phyloP scores from a whole-genome alignment of 2,113 vertebrate species.

The Sigmodon hispidus region DNA sequence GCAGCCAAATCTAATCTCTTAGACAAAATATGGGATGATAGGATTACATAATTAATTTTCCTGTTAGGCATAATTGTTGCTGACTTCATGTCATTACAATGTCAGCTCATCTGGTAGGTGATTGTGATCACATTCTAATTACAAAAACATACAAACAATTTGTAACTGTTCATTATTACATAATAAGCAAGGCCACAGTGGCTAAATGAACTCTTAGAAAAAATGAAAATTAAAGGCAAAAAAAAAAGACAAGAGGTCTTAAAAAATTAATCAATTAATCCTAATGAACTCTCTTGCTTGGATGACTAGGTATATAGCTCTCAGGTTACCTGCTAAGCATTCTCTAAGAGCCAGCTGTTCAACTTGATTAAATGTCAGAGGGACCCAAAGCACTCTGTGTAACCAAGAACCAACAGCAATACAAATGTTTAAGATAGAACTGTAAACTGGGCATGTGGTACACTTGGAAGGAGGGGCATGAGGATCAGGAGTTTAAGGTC shows the following conservation, averaged over 20 bases:
- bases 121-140: conserved; percentile 67
- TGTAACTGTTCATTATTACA: conserved; percentile 64
- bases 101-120: conserved; percentile 42
- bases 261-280: conserved; percentile 50
- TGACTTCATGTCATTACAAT: conserved; percentile 64
- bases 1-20: conserved; percentile 49
- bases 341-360: conserved; percentile 26
- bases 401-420: conserved; percentile 45
- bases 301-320: neutral
- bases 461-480: too few species aligned
- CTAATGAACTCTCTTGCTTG: neutral
- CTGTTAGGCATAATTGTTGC: conserved; percentile 72
- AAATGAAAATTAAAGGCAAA: conserved; percentile 45
- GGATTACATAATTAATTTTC: conserved; percentile 71
- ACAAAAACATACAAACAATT: conserved; percentile 71
- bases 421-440: conserved; percentile 30
- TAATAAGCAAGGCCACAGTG: neutral
- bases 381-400: conserved; percentile 43
- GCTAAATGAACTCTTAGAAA: conserved; percentile 26
- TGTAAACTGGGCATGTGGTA: neutral
- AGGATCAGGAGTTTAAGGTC: neutral
- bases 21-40: conserved; percentile 42
- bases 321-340: conserved; percentile 24
- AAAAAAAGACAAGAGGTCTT: conserved; percentile 44
- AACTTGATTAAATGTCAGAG: conserved; percentile 68